Evolutionary conservation across 2,113 vertebrate genomes (phyloP).

Genomic region (Melanotaenia duboulayi): DNA sequence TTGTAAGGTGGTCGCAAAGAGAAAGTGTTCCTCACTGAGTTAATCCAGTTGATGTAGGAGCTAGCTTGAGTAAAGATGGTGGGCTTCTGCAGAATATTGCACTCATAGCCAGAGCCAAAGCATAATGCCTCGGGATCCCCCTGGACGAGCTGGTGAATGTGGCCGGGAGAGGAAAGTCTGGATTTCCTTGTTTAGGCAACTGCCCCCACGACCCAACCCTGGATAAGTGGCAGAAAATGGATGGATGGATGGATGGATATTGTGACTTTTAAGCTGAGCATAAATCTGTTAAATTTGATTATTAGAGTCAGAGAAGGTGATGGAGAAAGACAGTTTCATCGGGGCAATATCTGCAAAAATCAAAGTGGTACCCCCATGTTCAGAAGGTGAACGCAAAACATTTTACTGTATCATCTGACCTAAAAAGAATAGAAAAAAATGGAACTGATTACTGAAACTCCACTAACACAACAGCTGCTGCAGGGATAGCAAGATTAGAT

Average conservation of each 20-base stretch:
- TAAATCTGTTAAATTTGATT: not conserved
- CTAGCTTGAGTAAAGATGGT: slow-evolving; percentile 92
- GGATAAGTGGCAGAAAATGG: too few relatives aligned
- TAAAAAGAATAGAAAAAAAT: too few relatives aligned
- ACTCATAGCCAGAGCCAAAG: slow-evolving; percentile 87
- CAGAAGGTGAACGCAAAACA: slow-evolving; percentile 23
- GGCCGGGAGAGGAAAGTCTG: too few relatives aligned
- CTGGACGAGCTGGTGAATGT: too few relatives aligned
- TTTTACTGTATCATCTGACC: too few relatives aligned
- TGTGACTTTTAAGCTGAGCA: not conserved
- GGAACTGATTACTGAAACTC: not conserved
- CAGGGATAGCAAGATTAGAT: not conserved
- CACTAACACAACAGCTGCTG: not conserved
- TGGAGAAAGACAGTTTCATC: slow-evolving; percentile 82
- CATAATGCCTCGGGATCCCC: too few relatives aligned
- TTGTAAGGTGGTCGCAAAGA: not conserved
- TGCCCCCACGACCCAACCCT: too few relatives aligned
- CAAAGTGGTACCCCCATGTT: not conserved
- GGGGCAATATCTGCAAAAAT: slow-evolving; percentile 87
- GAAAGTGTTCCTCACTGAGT: slow-evolving; percentile 8
- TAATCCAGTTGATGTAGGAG: slow-evolving; percentile 88
- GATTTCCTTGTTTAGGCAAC: too few relatives aligned
- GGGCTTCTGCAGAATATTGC: slow-evolving; percentile 88
- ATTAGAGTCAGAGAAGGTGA: slow-evolving; percentile 73
- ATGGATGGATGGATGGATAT: too few relatives aligned